These are phyloP conservation scores for Helicoverpa assulta DNA, from an alignment of 2,888 invertebrate genomes.

Conservation along the genomic window DNA sequence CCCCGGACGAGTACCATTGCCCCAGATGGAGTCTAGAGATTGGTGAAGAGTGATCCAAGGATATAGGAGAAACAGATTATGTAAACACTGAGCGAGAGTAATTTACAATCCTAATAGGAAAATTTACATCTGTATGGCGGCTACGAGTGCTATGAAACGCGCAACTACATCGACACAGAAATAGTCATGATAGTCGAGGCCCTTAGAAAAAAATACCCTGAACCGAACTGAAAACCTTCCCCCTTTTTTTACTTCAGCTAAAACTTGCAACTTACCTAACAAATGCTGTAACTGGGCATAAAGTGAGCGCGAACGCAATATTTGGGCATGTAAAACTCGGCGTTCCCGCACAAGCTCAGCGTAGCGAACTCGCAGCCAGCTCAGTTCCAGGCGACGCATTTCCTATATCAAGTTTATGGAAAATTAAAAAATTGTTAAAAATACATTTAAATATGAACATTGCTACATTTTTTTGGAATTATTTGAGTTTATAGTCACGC, in stretches of 20 bases:
- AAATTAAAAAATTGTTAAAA: no score
- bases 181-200: no score
- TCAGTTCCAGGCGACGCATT: constrained; percentile 82
- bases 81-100: no score
- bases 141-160: no score
- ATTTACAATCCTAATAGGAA: no score
- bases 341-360: constrained; percentile 79
- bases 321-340: constrained; percentile 77
- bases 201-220: no score
- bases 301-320: constrained; percentile 76
- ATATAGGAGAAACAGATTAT: no score
- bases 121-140: background rate
- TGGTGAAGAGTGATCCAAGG: constrained; percentile 8
- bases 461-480: no score
- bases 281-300: constrained; percentile 78
- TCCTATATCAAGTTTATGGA: constrained; percentile 68
- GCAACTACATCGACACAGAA: no score
- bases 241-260: no score
- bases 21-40: constrained; percentile 78
- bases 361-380: constrained; percentile 77
- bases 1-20: constrained; percentile 72
- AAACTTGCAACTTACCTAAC: constrained; percentile 67
- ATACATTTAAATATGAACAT: no score
- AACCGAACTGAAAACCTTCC: no score
- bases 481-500: background rate